phyloP scores from a whole-genome alignment of 2,797 vertebrate species.

The Manis javanica region DNA sequence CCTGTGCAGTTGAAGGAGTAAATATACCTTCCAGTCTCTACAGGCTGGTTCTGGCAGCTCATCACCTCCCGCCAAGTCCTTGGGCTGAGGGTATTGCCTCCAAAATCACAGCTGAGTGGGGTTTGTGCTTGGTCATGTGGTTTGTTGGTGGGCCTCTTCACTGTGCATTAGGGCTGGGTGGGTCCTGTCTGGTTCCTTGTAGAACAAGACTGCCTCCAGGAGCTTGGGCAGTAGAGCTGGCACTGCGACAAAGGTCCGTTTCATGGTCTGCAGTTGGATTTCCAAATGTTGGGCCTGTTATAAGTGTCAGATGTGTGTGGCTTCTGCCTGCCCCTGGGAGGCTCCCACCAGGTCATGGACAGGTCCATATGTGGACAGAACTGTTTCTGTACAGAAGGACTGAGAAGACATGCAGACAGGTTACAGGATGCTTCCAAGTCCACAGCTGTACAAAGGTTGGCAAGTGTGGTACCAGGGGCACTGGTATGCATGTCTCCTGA shows the following conservation, averaged over 20 bases:
- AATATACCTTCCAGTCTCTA: background rate
- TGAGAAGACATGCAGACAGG: background rate
- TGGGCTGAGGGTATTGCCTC: background rate
- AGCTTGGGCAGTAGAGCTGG: background rate
- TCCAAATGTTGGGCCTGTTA: background rate
- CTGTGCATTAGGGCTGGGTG: background rate
- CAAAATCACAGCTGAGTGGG: background rate
- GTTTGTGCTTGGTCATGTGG: background rate
- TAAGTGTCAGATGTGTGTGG: background rate
- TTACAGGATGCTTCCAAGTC: background rate
- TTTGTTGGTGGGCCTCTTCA: background rate
- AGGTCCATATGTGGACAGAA: background rate
- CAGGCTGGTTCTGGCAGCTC: background rate
- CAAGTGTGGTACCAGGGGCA: background rate
- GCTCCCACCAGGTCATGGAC: too few relatives aligned
- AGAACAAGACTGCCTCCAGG: background rate
- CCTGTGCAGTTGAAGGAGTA: background rate
- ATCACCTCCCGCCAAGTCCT: background rate
- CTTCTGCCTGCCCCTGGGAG: background rate
- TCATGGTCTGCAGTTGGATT: background rate
- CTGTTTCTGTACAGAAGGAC: background rate
- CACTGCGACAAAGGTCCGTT: background rate
- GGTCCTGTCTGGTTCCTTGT: background rate
- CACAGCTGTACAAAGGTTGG: background rate
- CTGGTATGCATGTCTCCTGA: background rate